These are phyloP conservation scores for Drosophila truncata DNA, from an alignment of 1,140 invertebrate genomes.

Conservation along the genomic window DNA sequence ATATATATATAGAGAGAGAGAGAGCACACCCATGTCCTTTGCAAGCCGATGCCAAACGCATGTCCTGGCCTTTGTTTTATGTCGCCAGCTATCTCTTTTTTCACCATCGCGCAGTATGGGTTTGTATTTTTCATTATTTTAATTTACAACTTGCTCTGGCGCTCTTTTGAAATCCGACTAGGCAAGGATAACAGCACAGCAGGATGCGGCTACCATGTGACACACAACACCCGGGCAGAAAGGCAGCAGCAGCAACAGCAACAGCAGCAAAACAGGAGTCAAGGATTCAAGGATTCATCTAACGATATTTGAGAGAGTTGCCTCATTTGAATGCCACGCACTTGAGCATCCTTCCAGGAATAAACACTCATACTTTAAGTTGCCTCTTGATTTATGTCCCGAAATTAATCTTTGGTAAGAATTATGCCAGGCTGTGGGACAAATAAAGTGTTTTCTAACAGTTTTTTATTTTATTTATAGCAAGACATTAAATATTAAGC, in stretches of 20 bases:
- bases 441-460: too few species aligned
- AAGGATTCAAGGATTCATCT: not conserved
- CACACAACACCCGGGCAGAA: slow-evolving; percentile 6
- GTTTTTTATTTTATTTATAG: not conserved
- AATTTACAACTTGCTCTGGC: slow-evolving; percentile 72
- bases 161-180: slow-evolving; percentile 70
- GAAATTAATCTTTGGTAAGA: not conserved
- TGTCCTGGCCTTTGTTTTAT: slow-evolving; percentile 53
- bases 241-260: not conserved
- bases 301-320: not conserved
- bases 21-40: slow-evolving; percentile 31
- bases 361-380: not conserved
- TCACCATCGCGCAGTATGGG: slow-evolving; percentile 23
- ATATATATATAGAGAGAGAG: not conserved
- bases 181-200: slow-evolving; percentile 39
- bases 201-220: slow-evolving; percentile 39
- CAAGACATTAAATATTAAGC: too few species aligned
- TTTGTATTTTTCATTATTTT: slow-evolving; percentile 74
- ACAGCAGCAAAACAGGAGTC: slow-evolving; percentile 39
- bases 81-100: slow-evolving; percentile 29
- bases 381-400: slow-evolving; percentile 1
- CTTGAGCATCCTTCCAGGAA: slow-evolving; percentile 30
- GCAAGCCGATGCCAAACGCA: slow-evolving; percentile 75
- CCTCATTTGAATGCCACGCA: slow-evolving; percentile 14
- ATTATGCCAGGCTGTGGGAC: not conserved